Evolutionary conservation across 2,888 invertebrate species (phyloP), one percentile per base, ranked within the genome.

Genomic region (Allolobophora icterica): DNA sequence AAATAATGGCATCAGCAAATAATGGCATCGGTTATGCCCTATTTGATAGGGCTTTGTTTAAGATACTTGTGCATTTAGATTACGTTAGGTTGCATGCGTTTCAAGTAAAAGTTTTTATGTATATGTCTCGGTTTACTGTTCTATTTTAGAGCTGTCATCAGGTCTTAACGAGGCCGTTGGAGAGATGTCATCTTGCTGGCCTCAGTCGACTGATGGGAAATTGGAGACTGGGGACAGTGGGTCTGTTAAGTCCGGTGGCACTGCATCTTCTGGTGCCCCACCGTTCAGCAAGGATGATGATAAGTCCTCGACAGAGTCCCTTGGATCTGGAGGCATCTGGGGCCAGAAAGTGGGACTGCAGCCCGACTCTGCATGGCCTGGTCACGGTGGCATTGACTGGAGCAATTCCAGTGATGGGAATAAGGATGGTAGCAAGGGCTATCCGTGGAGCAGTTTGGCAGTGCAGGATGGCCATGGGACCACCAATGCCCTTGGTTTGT

Each of bases 261-360:
- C 3, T n/a, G 34, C 87, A 87, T 35, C 34, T 34, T 87, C 87
- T 17, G 33, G 84, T 84, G 33, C 3, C 35, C 87, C 71, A 71
- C 71, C 33, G 15, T 87, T 87, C 87, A 87, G 38, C 87, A 87
- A 87, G 35, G 87, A 87, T 19, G 87, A 87, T 35, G 87, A 34
- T 21, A 87, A 87, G 38, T 87, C 87, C 4, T 87, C 87, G 34
- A 87, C 87, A 1, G 87, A 87, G 34, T 87, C 87, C 21, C 87
- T 87, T 6, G n/a, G 35, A 30, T 87, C 87, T 34, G 87, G 87
- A 2, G 87, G 87, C 87, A 87, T 87, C 87, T 87, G 87, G 87
- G 87, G 87, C 38, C 87, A 87, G 87, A 87, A 87, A 24, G 34
- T 38, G 35, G 87, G 38, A 35, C 4, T 87, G 87, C 87, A 87